Base-by-base conservation (phyloP, 2,113 vertebrate species). In the Recurvirostra avosetta region DNA sequence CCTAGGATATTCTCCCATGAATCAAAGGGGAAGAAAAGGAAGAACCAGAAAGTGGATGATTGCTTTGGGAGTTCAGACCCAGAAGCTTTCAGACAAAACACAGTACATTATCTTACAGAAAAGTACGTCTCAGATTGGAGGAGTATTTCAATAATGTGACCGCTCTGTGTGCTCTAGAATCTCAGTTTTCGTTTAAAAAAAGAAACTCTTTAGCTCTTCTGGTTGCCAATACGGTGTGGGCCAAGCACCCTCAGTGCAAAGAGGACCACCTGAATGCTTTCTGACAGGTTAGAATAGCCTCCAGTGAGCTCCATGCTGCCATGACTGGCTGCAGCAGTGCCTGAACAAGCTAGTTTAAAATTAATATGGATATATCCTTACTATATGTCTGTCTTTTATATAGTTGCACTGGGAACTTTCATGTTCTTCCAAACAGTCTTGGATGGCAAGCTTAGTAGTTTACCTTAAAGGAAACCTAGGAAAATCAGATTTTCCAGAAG, bases 71-170 rank as follows among this genome's bases (percentile, higher is more conserved):
- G 55, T 90, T 92, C 58, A 89, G 18, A 94, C 59, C 12, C 59
- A 62, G 59, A 94, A 93, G 81, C 85, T 92, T 96, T 93, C 80
- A 93, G 55, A 66, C 45, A 90, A 85, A 95, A 81, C 41, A 43
- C 22, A 88, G 12, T 72, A 30, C 32, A 29, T 86, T 86, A 83
- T 85, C 22, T 90, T 65, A 80, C 23, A 62, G 29, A 88, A 79
- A 79, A 93, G 32, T 9, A 67, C 55, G 55, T 90, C 36, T 92
- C 12, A 30, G 14, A n/a, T 5, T 86, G 41, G 62, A 94, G 17
- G 40, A 73, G 5, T 77, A 15, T 77, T 88, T 86, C 67, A 83
- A 25, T 80, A 84, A 40, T 0, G 2, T 52, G 55, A 55, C 20
- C 41, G 15, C 11, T 92, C 27, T 43, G 11, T 70, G 21, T 43